phyloP scores from a whole-genome alignment of 2,888 invertebrate genomes.

The Sthenelais limicola region DNA sequence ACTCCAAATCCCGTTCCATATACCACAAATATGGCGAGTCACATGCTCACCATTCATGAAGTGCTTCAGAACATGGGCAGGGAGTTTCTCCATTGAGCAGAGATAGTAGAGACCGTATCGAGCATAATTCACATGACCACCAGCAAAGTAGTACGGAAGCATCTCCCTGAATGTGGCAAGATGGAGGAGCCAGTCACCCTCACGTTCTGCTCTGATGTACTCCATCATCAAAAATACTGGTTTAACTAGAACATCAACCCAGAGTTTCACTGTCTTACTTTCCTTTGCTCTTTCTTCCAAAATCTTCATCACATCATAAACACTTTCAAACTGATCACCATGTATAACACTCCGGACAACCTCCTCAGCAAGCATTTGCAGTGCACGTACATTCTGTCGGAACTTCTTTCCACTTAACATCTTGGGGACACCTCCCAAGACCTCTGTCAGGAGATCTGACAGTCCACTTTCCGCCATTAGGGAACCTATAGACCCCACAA shows the following conservation, averaged over 20 bases:
- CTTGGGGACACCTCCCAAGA: neutral
- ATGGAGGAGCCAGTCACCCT: constrained; percentile 18
- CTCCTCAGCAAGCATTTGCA: too few species aligned
- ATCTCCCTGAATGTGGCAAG: neutral
- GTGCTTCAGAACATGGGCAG: too few species aligned
- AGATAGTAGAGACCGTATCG: constrained; percentile 38
- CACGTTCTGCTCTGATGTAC: constrained; percentile 36
- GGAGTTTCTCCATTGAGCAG: constrained; percentile 27
- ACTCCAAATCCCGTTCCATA: constrained; percentile 23
- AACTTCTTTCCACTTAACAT: too few species aligned
- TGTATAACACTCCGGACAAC: too few species aligned
- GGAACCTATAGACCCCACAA: constrained; percentile 47
- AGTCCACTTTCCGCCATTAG: constrained; percentile 46
- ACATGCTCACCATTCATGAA: neutral
- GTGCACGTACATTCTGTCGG: too few species aligned
- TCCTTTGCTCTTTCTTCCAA: neutral
- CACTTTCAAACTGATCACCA: neutral
- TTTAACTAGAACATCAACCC: constrained; percentile 35
- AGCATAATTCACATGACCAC: constrained; percentile 32
- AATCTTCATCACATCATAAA: neutral
- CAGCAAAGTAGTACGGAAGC: constrained; percentile 37
- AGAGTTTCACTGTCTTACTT: constrained; percentile 28
- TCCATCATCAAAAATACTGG: constrained; percentile 39
- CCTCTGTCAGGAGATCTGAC: constrained; percentile 42
- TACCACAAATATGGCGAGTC: constrained; percentile 18